Percentiles rank a stretch among this genome's conserved stretches.
Evolutionary conservation across 1,140 invertebrate genomes (phyloP).

Genomic region (Gerris buenoi): DNA sequence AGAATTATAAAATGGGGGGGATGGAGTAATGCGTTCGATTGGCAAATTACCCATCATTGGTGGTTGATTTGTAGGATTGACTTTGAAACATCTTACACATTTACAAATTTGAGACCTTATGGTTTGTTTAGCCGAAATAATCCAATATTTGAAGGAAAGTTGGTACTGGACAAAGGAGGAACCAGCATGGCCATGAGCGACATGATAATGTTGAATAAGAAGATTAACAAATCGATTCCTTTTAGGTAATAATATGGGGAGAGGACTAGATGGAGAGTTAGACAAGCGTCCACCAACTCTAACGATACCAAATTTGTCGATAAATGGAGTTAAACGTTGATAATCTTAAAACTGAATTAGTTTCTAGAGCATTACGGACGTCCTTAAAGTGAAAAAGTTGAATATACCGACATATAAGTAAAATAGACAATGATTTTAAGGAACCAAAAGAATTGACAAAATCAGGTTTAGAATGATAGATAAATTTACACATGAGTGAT

Average conservation of each 20-base stretch:
- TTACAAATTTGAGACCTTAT: background rate
- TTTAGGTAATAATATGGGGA: background rate
- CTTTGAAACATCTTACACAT: background rate
- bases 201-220: background rate
- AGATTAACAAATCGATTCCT: background rate
- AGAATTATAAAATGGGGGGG: conserved; percentile 8
- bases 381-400: background rate
- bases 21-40: background rate
- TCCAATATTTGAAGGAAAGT: background rate
- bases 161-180: background rate
- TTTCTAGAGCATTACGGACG: background rate
- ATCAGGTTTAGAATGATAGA: background rate
- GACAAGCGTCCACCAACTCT: background rate
- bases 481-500: background rate
- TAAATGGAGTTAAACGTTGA: background rate
- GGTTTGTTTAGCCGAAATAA: background rate
- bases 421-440: background rate
- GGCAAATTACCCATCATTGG: background rate
- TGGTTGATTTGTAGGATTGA: background rate
- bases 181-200: background rate
- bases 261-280: background rate
- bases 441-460: background rate
- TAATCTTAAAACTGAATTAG: background rate
- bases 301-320: background rate
- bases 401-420: background rate